phyloP scores from a whole-genome alignment of 2,888 invertebrate genomes.

The Petrolisthes manimaculis region DNA sequence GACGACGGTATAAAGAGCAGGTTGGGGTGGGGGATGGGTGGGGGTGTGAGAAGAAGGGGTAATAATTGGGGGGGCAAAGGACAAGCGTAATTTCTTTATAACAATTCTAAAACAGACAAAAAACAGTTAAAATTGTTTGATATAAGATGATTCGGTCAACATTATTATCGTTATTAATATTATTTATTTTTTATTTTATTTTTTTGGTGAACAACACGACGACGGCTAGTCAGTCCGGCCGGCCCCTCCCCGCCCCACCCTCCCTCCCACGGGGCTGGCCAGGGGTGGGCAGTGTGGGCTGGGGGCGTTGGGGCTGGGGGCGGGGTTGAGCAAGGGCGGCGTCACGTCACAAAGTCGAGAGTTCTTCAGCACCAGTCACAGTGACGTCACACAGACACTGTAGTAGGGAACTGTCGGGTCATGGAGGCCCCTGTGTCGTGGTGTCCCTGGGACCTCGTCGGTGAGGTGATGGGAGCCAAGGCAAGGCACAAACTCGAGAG shows the following conservation, averaged over 20 bases:
- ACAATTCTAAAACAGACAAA: slow-evolving; percentile 18
- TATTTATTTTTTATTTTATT: no score
- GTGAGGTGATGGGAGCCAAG: no score
- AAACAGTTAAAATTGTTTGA: slow-evolving; percentile 14
- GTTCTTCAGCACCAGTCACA: slow-evolving; percentile 18
- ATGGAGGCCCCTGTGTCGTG: no score
- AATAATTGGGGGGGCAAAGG: no score
- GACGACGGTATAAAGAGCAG: slow-evolving; percentile 8
- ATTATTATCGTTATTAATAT: no score
- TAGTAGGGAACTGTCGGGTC: not conserved
- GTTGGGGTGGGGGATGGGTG: not conserved
- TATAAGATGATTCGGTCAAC: slow-evolving; percentile 4
- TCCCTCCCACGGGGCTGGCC: no score
- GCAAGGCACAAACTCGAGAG: no score
- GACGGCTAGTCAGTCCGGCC: not conserved
- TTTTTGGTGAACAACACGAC: slow-evolving; percentile 10
- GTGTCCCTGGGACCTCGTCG: no score
- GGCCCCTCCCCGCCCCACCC: slow-evolving; percentile 7
- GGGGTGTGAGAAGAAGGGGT: no score
- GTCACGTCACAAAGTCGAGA: slow-evolving; percentile 8
- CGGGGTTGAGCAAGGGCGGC: slow-evolving; percentile 14
- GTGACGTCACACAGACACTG: not conserved
- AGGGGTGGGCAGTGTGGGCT: not conserved
- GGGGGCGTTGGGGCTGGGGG: no score
- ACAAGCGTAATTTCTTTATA: slow-evolving; percentile 15